Base-by-base conservation (phyloP, 1,140 invertebrate genomes). In the Drosophila ohnishii region DNA sequence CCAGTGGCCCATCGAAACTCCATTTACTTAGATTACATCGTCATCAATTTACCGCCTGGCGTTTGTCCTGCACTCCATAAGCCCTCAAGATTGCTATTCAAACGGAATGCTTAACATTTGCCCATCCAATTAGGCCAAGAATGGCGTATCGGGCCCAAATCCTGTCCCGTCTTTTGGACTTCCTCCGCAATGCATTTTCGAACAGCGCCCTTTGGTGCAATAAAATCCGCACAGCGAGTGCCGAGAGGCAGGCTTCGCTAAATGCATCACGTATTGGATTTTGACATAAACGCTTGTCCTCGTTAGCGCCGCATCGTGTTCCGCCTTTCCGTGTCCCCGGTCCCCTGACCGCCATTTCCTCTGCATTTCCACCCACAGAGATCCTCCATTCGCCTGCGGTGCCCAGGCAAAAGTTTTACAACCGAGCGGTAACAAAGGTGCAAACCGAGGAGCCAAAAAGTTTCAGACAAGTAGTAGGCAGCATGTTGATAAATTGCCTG, bases 271-370 rank as follows among this genome's bases (percentile, higher is more conserved):
- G 84, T 88, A 88, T 88, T 80, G 84, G 84, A 80, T 88, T 88
- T 88, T 88, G 84, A 88, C 84, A 88, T 88, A 88, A 88, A 88
- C 84, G 84, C 84, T 88, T 88, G 84, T 88, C 84, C 84, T 88
- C 84, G 84, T 88, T 88, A 88, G 84, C 84, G 84, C 84, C 83
- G 79, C 77, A 77, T 88, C 84, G 80, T 88, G 84, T 84, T 80
- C 53, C 66, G 61, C 45, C 61, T 45, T 58, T 25, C 61, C 58
- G 51, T 35, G 35, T 28, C 44, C 16, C 34, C 40, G 5, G 10
- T 4, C 9, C 28, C 35, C 1, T 16, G 14, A 5, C 16, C 22
- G 16, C 22, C 22, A 9, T n/a, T 28, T 28, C 25, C 25, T 9
- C 59, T 11, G 6, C 25, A 4, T 8, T 25, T 34, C 34, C 67